These are phyloP conservation scores for Proteles cristata DNA, from an alignment of 2,113 vertebrate genomes.

Conservation along the genomic window DNA sequence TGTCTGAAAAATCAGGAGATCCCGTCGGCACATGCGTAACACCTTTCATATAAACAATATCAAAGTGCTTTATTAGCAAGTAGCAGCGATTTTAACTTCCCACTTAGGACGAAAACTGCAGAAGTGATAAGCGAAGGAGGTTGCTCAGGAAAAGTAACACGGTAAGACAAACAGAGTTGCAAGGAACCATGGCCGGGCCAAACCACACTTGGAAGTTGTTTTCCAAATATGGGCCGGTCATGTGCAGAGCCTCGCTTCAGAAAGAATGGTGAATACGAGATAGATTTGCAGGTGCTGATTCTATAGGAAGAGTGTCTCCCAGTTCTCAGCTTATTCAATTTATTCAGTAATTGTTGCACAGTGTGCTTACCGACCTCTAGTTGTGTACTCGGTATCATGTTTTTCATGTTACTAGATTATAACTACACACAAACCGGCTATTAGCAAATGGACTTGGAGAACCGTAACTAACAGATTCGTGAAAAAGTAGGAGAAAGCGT, in stretches of 20 bases:
- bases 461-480: slow-evolving; percentile 28
- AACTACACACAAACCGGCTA: slow-evolving; percentile 20
- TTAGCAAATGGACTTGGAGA: slow-evolving; percentile 22
- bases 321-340: neutral
- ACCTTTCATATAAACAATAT: slow-evolving; percentile 56
- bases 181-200: neutral
- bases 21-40: slow-evolving; percentile 41
- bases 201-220: neutral
- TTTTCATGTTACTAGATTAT: slow-evolving; percentile 43
- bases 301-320: neutral
- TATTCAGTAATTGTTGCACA: slow-evolving; percentile 31
- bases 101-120: slow-evolving; percentile 43
- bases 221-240: neutral
- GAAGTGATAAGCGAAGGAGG: slow-evolving; percentile 20
- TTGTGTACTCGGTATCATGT: neutral
- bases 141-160: slow-evolving; percentile 43
- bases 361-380: neutral
- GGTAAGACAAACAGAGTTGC: neutral
- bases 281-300: neutral
- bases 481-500: slow-evolving; percentile 47
- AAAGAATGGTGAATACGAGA: slow-evolving; percentile 8
- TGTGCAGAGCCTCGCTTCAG: neutral
- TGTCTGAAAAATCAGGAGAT: slow-evolving; percentile 66
- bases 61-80: slow-evolving; percentile 69
- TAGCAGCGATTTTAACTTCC: slow-evolving; percentile 39